Base-by-base conservation (phyloP, 2,888 invertebrate genomes). In the Macrosiphum euphorbiae region DNA sequence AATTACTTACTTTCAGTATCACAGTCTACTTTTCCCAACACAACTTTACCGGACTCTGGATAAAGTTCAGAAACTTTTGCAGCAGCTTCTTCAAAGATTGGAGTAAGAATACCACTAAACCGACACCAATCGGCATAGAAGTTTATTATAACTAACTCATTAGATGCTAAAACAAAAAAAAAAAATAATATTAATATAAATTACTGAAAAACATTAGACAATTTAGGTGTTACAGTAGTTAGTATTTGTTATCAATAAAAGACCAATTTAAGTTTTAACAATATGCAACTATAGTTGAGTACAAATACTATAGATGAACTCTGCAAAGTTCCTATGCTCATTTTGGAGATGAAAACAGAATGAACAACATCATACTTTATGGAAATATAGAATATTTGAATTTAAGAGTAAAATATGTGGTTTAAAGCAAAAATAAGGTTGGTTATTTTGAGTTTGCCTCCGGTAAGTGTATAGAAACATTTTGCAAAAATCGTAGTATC, bases 101-200 rank as follows among this genome's bases (percentile, higher is more conserved):
- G 99, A 96, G 98, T 98, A 95, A 99, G 96, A 96, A 99, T 97
- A 96, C 98, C 99, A 96, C 99, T 99, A 96, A 99, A 99, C 95
- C 98, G 97, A 96, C 99, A 99, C 99, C 99, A 99, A 96, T 99
- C 99, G 58, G 99, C 99, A 96, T 99, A 99, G 96, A 99, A 99
- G 96, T 99, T 99, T 95, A 99, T 97, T 96, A 99, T 98, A 94
- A 99, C 99, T 96, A 99, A 96, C 96, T 99, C 99, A 97, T 99
- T 98, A 94, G 98, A 97, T 94, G 98, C 99, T 99, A 97, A 95
- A 97, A 97, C 95, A 95, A 95, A 95, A 95, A 90, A 47, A 35
- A 78, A 78, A 20, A 26, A 58, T 58, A 55, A 7, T 5, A 58
- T 58, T 58, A 24, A 35, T 20, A 35, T 35, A 35, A 35, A 35